Conservation (phyloP, 2,888 invertebrate genomes). For the Carpatolechia fugitivella region DNA sequence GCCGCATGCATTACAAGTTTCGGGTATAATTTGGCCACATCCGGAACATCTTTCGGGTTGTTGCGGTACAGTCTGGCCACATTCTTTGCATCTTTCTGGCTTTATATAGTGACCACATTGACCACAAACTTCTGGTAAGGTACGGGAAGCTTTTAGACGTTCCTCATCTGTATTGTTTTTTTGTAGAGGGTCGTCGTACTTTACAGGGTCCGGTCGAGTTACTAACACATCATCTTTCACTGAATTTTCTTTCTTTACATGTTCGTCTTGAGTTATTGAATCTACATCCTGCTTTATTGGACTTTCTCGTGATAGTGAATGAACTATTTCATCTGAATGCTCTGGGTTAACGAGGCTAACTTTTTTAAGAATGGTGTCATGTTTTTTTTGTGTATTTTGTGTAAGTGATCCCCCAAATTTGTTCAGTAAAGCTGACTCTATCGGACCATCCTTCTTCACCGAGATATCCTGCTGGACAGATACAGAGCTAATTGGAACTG, state of each 20-base stretch:
- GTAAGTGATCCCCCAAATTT: not conserved
- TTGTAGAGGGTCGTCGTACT: not conserved
- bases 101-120: not conserved
- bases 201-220: not conserved
- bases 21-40: slow-evolving; percentile 1
- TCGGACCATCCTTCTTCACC: not conserved
- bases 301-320: not conserved
- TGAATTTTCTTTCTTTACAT: not conserved
- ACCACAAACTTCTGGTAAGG: not conserved
- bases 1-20: not conserved
- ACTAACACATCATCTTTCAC: not conserved
- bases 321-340: not conserved
- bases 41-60: not conserved
- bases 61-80: not conserved
- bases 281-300: not conserved
- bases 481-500: too few relatives aligned
- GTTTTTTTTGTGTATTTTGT: too few relatives aligned
- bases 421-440: not conserved
- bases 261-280: not conserved
- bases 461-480: not conserved
- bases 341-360: not conserved
- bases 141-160: too few relatives aligned
- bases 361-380: too few relatives aligned
- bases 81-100: not conserved
- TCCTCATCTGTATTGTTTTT: not conserved